Conservation (phyloP, 2,797 vertebrate genomes). For the Parauchenoglanis ngamensis region DNA sequence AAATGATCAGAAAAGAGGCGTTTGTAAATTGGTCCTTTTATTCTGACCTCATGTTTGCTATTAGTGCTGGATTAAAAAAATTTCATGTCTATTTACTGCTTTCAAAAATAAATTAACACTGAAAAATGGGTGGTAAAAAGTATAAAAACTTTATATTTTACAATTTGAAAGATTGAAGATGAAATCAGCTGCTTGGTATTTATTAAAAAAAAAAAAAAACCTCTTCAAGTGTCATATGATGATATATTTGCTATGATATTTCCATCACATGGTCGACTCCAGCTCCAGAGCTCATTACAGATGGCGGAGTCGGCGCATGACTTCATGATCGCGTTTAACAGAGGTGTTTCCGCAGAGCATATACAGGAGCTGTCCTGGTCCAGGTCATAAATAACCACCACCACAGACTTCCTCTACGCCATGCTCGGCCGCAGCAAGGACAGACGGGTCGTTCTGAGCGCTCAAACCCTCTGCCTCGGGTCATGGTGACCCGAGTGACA, state of each 20-base stretch:
- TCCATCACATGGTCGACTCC: neutral
- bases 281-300: neutral
- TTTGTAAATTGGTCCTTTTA: neutral
- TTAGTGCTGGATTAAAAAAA: no score
- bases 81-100: no score
- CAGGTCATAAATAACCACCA: neutral
- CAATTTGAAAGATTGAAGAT: neutral
- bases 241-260: no score
- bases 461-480: neutral
- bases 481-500: neutral
- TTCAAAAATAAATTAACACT: neutral
- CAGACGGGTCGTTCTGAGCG: neutral
- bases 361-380: neutral
- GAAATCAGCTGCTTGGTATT: neutral
- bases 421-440: neutral
- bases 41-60: neutral
- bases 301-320: neutral
- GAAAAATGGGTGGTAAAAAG: neutral
- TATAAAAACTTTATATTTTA: neutral
- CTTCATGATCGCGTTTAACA: neutral
- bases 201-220: neutral
- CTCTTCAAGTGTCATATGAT: no score
- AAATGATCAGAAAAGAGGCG: no score
- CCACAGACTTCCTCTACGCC: neutral
- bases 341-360: neutral